These are phyloP conservation scores for Anoplolepis gracilipes DNA, from an alignment of 1,140 invertebrate species.

Conservation along the genomic window DNA sequence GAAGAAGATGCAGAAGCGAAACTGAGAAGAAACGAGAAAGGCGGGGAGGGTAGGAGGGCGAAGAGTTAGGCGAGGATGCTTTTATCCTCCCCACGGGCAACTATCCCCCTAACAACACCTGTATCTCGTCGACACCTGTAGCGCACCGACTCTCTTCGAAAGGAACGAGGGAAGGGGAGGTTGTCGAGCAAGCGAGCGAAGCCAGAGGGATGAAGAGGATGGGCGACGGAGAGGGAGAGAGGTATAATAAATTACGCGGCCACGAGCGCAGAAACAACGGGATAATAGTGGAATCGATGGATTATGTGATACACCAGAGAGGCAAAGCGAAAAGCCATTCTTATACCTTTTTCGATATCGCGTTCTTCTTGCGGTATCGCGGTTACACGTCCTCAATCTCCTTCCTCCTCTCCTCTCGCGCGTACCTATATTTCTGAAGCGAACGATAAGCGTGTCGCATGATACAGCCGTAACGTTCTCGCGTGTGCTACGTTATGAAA, in stretches of 20 bases:
- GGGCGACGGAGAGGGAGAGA: constrained; percentile 36
- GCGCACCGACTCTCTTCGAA: constrained; percentile 72
- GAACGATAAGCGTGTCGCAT: background rate
- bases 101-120: constrained; percentile 76
- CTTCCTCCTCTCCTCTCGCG: background rate
- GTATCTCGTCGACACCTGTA: constrained; percentile 84
- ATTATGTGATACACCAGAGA: constrained; percentile 74
- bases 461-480: constrained; percentile 18
- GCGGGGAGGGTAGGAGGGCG: background rate
- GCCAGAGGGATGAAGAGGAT: constrained; percentile 14
- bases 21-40: background rate
- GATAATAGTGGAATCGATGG: constrained; percentile 81
- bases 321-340: constrained; percentile 71
- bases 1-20: constrained; percentile 9
- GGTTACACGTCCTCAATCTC: constrained; percentile 51
- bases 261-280: constrained; percentile 78
- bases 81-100: constrained; percentile 68
- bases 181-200: constrained; percentile 52
- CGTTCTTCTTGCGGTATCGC: constrained; percentile 68
- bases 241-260: constrained; percentile 81
- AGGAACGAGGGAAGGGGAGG: constrained; percentile 39
- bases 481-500: constrained; percentile 42
- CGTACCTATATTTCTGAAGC: constrained; percentile 9
- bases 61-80: constrained; percentile 49
- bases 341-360: constrained; percentile 75